Conservation (phyloP, 64 coral and sea anemone genomes). For the Trachythela sp. region DNA sequence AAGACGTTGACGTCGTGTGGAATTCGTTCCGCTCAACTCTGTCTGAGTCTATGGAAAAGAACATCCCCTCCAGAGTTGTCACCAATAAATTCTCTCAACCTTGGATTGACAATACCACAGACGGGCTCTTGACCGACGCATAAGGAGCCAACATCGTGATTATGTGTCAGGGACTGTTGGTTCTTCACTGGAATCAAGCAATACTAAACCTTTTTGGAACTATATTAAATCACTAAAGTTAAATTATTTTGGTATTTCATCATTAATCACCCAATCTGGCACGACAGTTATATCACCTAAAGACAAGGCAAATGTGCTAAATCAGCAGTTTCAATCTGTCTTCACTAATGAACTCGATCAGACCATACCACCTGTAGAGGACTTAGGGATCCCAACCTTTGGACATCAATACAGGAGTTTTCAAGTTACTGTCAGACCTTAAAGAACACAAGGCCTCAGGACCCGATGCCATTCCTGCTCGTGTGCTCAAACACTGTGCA, state of each 20-base stretch:
- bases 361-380: background rate
- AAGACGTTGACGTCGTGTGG: conserved; percentile 6
- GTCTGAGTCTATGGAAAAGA: background rate
- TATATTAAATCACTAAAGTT: conserved; percentile 30
- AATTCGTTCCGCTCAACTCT: background rate
- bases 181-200: conserved; percentile 19
- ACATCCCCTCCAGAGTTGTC: background rate
- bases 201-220: conserved; percentile 46
- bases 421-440: background rate
- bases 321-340: conserved; percentile 2
- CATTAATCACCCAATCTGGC: background rate
- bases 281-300: background rate
- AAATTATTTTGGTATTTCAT: conserved; percentile 28
- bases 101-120: background rate
- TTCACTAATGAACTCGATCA: background rate
- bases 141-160: background rate
- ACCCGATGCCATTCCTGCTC: background rate
- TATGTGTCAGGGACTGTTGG: conserved; percentile 25
- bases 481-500: conserved; percentile 8
- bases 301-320: background rate
- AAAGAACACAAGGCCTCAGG: background rate
- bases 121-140: conserved; percentile 7
- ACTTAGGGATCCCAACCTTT: background rate
- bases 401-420: background rate
- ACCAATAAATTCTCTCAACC: background rate